Conservation (phyloP, 1,140 invertebrate genomes). For the Scaptodrosophila lebanonensis region DNA sequence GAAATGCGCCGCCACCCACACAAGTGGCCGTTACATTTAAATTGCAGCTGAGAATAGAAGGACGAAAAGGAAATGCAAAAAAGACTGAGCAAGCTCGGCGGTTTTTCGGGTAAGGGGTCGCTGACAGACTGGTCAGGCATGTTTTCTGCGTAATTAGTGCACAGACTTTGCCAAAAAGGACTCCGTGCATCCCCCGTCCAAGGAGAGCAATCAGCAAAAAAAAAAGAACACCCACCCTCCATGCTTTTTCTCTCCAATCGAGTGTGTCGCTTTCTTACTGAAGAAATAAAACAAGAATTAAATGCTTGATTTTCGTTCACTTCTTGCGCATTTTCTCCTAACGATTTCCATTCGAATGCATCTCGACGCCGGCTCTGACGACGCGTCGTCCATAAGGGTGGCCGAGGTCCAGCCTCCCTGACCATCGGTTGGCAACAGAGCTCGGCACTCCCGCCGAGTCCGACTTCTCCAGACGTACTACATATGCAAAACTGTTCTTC, state of each 20-base stretch:
- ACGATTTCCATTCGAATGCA: slow-evolving; percentile 74
- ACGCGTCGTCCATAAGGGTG: slow-evolving; percentile 60
- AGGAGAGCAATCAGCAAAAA: too few species aligned
- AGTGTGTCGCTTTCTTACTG: too few species aligned
- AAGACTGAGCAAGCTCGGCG: slow-evolving; percentile 26
- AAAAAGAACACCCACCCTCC: too few species aligned
- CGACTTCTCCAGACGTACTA: too few species aligned
- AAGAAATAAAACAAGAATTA: too few species aligned
- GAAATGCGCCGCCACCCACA: slow-evolving; percentile 39
- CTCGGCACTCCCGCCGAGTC: too few species aligned
- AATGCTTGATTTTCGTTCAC: neutral
- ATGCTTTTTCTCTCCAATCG: too few species aligned
- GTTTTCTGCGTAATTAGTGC: slow-evolving; percentile 70
- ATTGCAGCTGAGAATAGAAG: slow-evolving; percentile 34
- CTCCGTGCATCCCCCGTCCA: slow-evolving; percentile 7
- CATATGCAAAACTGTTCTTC: slow-evolving; percentile 66
- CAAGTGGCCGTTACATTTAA: slow-evolving; percentile 39
- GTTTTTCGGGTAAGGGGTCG: slow-evolving; percentile 7
- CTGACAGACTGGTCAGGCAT: slow-evolving; percentile 34
- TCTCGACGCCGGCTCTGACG: slow-evolving; percentile 38
- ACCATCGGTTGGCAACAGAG: too few species aligned
- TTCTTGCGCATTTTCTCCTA: slow-evolving; percentile 41
- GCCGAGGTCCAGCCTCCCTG: slow-evolving; percentile 39
- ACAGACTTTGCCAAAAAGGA: slow-evolving; percentile 2
- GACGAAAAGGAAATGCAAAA: slow-evolving; percentile 14